Base-by-base conservation (phyloP, 2,797 vertebrate species). In the Rhinogobio ventralis region DNA sequence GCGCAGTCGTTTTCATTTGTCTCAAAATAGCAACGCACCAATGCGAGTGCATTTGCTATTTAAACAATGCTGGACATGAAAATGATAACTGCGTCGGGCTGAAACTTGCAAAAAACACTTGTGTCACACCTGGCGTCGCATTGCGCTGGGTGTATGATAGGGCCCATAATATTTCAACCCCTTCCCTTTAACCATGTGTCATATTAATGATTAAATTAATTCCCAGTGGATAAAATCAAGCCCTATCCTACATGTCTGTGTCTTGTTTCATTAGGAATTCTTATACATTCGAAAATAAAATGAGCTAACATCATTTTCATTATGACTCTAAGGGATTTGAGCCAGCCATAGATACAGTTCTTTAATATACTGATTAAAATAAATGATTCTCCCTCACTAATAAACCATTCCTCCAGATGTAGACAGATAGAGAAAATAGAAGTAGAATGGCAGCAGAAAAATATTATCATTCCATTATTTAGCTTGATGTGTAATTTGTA, bases 301-400 rank as follows among this genome's bases (percentile, higher is more conserved):
- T 57, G 51, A 76, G 3, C 33, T 8, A 76, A 79, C 19, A 33
- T 76, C 1, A 57, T 76, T 76, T n/a, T 75, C 7, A n/a, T 66
- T 9, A 13, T 30, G 15, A 46, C 76, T 64, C 53, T 78, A 53
- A 36, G 60, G 3, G 62, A 68, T 67, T 51, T 51, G 30, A 68
- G 64, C 7, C 62, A 68, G 30, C 11, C 28, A 33, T 14, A 67
- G 14, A 79, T 67, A 66, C 25, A 36, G 23, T 42, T 25, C 30
- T 67, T 75, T 28, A 46, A 60, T 64, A 64, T 17, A 19, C 14
- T 69, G 66, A 39, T 68, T 81, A 68, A 67, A 81, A 81, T 39
- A 39, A 25, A 55, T 14, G 4, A 66, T 53, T n/a, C 4, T 39
- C 42, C 11, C 30, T 39, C 62, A 51, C 28, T 36, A 80, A 80